These are phyloP conservation scores for Vanessa atalanta DNA, from an alignment of 1,140 invertebrate species.

Conservation along the genomic window DNA sequence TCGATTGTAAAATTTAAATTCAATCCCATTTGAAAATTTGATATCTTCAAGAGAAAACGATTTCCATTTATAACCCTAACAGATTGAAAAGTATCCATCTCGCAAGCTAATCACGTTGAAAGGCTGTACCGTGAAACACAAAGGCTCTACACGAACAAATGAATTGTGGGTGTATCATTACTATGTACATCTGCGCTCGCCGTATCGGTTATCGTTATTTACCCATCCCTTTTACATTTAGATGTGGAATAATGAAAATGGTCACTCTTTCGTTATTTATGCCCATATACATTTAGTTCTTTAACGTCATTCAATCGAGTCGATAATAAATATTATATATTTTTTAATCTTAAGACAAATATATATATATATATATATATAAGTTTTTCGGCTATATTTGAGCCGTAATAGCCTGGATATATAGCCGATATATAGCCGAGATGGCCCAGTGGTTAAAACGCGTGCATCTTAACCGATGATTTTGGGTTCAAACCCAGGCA, in stretches of 20 bases:
- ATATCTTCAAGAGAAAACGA: not conserved
- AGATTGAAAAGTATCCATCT: slow-evolving; percentile 22
- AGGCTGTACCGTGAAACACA: slow-evolving; percentile 21
- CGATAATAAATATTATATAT: no score
- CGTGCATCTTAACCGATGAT: no score
- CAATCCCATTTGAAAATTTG: not conserved
- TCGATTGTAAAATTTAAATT: no score
- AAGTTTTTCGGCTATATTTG: no score
- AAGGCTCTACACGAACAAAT: not conserved
- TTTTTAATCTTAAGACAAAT: no score
- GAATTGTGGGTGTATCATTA: slow-evolving; percentile 23
- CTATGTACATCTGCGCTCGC: slow-evolving; percentile 26
- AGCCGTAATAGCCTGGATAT: no score
- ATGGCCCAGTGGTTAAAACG: no score
- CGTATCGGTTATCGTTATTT: slow-evolving; percentile 24
- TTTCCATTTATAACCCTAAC: slow-evolving; percentile 5
- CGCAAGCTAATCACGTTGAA: slow-evolving; percentile 27
- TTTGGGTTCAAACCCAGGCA: no score
- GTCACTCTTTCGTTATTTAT: not conserved
- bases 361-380: no score
- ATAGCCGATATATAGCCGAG: no score
- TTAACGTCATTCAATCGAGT: no score
- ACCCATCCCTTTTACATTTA: slow-evolving; percentile 21
- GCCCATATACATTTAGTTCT: no score
- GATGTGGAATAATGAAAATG: slow-evolving; percentile 8